These are phyloP conservation scores for Huso huso DNA, from an alignment of 2,797 vertebrate species.

Conservation along the genomic window DNA sequence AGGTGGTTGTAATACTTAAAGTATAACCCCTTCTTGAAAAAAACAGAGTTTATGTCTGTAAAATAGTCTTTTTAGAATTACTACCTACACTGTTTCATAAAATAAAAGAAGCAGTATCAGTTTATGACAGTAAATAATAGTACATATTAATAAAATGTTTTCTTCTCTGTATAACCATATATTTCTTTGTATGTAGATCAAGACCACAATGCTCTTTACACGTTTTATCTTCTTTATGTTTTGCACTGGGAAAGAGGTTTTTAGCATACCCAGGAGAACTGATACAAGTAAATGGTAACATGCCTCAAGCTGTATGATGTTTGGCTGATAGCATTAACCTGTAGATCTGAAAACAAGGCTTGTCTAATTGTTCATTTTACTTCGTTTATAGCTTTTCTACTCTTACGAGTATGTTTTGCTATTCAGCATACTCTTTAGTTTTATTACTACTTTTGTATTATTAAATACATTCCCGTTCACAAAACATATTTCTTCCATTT, in stretches of 20 bases:
- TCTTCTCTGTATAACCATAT: no score
- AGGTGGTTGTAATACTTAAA: no score
- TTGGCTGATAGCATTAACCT: constrained; percentile 72
- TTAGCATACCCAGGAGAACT: constrained; percentile 57
- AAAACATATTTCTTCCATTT: constrained; percentile 95
- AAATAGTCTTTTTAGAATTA: no score
- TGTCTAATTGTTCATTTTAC: constrained; percentile 71
- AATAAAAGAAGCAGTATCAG: no score
- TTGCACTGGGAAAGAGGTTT: constrained; percentile 33
- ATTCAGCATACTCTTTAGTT: constrained; percentile 73
- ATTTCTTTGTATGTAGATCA: no score
- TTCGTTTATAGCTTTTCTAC: constrained; percentile 50
- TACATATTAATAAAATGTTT: no score
- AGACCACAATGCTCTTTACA: no score
- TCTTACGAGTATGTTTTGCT: constrained; percentile 73
- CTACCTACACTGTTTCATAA: no score
- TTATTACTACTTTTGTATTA: constrained; percentile 85
- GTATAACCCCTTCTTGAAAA: no score
- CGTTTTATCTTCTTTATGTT: constrained; percentile 13
- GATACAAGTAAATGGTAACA: constrained; percentile 51
- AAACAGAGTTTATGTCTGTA: no score
- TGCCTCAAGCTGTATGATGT: constrained; percentile 62
- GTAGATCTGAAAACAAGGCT: constrained; percentile 55
- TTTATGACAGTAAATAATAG: no score
- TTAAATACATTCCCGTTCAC: constrained; percentile 74